A percentile compares a stretch with the other conserved stretches of the same genome.
These are phyloP conservation scores for Nannoperca australis DNA, from an alignment of 2,797 vertebrate species.

Conservation along the genomic window DNA sequence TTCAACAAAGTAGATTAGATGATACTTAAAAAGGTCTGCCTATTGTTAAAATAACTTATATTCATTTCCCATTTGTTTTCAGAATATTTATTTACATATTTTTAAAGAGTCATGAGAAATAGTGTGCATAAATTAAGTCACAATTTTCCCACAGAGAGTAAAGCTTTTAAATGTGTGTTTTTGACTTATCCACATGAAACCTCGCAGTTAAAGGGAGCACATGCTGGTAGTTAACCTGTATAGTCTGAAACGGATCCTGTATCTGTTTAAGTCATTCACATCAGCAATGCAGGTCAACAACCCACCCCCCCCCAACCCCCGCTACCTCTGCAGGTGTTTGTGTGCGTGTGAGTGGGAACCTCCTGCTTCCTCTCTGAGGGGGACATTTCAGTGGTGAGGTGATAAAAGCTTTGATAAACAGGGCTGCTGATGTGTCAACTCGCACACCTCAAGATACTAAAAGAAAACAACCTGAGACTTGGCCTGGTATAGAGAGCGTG, in stretches of 20 bases:
- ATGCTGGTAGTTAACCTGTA: constrained; percentile 73
- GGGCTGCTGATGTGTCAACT: constrained; percentile 79
- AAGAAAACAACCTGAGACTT: constrained; percentile 67
- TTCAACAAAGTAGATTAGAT: not conserved
- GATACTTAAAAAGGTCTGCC: not conserved
- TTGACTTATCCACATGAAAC: constrained; percentile 42
- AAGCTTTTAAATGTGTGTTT: constrained; percentile 18
- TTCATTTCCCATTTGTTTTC: constrained; percentile 8
- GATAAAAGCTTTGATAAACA: constrained; percentile 86
- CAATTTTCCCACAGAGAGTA: constrained; percentile 33
- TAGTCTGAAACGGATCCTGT: constrained; percentile 73
- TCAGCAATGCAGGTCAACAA: constrained; percentile 60
- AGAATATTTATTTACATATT: constrained; percentile 15
- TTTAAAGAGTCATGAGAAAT: constrained; percentile 7
- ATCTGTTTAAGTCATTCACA: constrained; percentile 80
- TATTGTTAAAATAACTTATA: not conserved
- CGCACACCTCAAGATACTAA: constrained; percentile 66
- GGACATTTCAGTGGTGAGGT: constrained; percentile 63
- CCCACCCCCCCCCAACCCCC: constrained; percentile 22
- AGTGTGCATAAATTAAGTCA: constrained; percentile 8
- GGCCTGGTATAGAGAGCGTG: not conserved
- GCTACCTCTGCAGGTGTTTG: constrained; percentile 66
- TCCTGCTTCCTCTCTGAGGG: constrained; percentile 73
- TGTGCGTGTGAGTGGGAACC: constrained; percentile 49
- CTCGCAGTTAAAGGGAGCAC: constrained; percentile 50